These are phyloP conservation scores for Zelleria hepariella DNA, from an alignment of 2,888 invertebrate genomes.

Conservation along the genomic window DNA sequence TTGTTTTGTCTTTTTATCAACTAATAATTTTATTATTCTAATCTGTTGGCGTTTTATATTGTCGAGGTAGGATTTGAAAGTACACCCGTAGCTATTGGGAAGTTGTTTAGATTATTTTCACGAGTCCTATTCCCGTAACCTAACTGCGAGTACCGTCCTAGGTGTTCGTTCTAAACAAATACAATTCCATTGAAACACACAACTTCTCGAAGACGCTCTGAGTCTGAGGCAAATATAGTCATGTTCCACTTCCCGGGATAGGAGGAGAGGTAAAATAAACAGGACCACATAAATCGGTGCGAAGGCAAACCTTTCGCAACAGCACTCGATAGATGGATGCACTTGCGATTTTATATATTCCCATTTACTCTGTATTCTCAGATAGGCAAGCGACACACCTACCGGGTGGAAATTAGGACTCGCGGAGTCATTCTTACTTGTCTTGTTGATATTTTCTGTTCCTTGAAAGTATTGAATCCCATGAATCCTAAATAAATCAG, in stretches of 20 bases:
- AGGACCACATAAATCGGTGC: not conserved
- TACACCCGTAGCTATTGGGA: no score
- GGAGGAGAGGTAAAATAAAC: not conserved
- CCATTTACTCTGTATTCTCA: not conserved
- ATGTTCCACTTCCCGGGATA: not conserved
- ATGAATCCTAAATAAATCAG: no score
- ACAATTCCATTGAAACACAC: not conserved
- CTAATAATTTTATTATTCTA: no score
- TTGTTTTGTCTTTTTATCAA: no score
- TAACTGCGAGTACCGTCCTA: no score
- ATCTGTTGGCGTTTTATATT: no score
- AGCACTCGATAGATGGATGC: not conserved
- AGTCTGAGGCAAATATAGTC: not conserved
- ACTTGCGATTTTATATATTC: not conserved
- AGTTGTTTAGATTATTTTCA: no score
- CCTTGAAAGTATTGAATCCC: no score
- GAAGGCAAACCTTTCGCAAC: not conserved
- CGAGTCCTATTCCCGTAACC: no score
- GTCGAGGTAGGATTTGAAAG: no score
- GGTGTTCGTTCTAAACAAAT: not conserved
- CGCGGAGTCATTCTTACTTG: not conserved
- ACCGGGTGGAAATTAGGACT: not conserved
- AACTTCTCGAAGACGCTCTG: not conserved
- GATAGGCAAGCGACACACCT: not conserved
- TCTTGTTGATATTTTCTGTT: no score